These are phyloP conservation scores for Perognathus longimembris DNA, from an alignment of 2,113 vertebrate species.

Conservation along the genomic window DNA sequence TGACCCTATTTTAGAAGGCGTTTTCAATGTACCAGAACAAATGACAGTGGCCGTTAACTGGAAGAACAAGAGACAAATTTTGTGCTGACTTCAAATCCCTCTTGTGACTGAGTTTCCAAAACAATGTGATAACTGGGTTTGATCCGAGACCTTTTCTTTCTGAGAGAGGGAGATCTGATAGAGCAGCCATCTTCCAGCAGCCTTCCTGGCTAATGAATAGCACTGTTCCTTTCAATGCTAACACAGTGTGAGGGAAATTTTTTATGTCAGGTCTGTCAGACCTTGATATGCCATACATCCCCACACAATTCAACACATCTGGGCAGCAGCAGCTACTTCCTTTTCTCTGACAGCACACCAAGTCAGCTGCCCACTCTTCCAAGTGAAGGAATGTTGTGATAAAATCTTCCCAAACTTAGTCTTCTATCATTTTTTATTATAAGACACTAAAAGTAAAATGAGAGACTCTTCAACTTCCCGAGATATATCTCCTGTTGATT, in stretches of 20 bases:
- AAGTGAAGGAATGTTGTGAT: fast-evolving
- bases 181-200: not conserved
- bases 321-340: not conserved
- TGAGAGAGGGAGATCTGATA: not conserved
- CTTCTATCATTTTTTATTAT: slow-evolving; percentile 32
- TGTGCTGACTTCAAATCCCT: not conserved
- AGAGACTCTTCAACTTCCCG: not conserved
- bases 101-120: slow-evolving; percentile 37
- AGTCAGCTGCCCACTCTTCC: not conserved
- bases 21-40: not conserved
- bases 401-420: not conserved
- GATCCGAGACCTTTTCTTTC: not conserved
- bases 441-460: slow-evolving; percentile 12
- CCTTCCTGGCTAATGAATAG: slow-evolving; percentile 25
- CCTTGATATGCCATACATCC: not conserved
- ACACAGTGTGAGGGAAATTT: not conserved
- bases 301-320: slow-evolving; percentile 32
- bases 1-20: slow-evolving; percentile 9
- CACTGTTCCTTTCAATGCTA: not conserved
- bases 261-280: slow-evolving; percentile 47
- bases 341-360: slow-evolving; percentile 27
- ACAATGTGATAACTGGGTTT: not conserved
- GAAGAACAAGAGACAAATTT: not conserved
- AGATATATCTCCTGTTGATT: slow-evolving; percentile 1
- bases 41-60: slow-evolving; percentile 1